Conservation (phyloP, 2,888 invertebrate species). For the Ceraclea dissimilis region DNA sequence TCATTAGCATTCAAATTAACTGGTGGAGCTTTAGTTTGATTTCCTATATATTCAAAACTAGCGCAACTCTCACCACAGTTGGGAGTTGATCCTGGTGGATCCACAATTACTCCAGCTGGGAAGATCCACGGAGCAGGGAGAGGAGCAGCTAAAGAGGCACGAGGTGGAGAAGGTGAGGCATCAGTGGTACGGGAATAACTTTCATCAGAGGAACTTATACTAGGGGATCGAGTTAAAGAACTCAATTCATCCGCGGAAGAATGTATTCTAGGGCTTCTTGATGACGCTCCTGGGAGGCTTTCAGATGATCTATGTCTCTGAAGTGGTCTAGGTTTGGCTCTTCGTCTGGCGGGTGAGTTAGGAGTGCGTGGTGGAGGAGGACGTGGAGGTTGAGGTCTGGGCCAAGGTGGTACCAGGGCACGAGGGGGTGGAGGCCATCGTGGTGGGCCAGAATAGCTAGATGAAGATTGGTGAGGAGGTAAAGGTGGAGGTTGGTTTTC, state of each 20-base stretch:
- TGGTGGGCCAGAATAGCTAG: constrained; percentile 30
- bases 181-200: constrained; percentile 77
- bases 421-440: constrained; percentile 46
- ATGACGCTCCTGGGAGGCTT: constrained; percentile 48
- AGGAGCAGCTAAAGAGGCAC: constrained; percentile 42
- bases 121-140: constrained; percentile 47
- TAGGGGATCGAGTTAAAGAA: constrained; percentile 72
- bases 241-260: constrained; percentile 80
- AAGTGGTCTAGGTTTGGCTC: constrained; percentile 40
- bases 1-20: constrained; percentile 32
- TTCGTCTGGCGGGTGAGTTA: constrained; percentile 34
- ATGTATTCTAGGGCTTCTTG: constrained; percentile 53
- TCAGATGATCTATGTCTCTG: constrained; percentile 62
- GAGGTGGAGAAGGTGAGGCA: constrained; percentile 54
- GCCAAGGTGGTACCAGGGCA: constrained; percentile 56
- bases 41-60: constrained; percentile 54
- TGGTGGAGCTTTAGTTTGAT: constrained; percentile 36
- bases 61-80: constrained; percentile 56
- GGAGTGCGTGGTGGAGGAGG: constrained; percentile 28
- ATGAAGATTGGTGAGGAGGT: constrained; percentile 37
- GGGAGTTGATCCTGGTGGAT: constrained; percentile 53
- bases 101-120: constrained; percentile 46
- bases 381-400: constrained; percentile 43
- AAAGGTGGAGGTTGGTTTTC: constrained; percentile 53
- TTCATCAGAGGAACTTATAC: constrained; percentile 78